Percentiles rank a stretch among this genome's conserved stretches.
Evolutionary conservation across 92 coral and sea anemone species (phyloP).

Genomic region (Diadumene lineata): DNA sequence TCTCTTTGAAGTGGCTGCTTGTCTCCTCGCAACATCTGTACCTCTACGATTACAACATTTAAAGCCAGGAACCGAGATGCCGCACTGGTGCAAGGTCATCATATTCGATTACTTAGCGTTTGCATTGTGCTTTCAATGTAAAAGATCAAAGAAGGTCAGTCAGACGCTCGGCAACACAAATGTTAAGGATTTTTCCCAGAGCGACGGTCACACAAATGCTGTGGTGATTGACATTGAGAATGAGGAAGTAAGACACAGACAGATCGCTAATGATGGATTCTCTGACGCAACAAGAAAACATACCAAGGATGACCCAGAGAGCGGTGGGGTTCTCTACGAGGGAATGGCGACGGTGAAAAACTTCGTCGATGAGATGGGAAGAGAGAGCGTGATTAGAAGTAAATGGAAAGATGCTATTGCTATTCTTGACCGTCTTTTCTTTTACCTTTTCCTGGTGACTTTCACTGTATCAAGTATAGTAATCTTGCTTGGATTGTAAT

Average conservation of each 20-base stretch:
- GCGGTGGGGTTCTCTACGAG: background rate
- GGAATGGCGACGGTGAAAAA: background rate
- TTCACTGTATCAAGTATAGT: conserved; percentile 47
- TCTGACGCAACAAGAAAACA: background rate
- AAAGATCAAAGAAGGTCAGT: conserved; percentile 42
- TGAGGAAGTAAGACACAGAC: too few relatives aligned
- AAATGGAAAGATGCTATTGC: conserved; percentile 73
- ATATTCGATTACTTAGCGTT: conserved; percentile 83
- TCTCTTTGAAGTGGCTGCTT: conserved; percentile 69
- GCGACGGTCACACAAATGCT: background rate
- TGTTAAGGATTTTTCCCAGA: too few relatives aligned
- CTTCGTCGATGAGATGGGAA: conserved; percentile 24
- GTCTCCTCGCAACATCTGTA: conserved; percentile 71
- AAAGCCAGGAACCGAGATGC: conserved; percentile 88
- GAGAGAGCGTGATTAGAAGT: conserved; percentile 31
- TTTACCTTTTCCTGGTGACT: conserved; percentile 53
- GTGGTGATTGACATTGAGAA: too few relatives aligned
- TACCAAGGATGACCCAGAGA: background rate
- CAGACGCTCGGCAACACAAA: background rate
- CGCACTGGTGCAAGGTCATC: conserved; percentile 75
- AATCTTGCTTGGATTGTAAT: conserved; percentile 20
- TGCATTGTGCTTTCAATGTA: conserved; percentile 53
- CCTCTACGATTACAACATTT: conserved; percentile 75
- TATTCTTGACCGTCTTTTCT: conserved; percentile 71
- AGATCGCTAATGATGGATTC: too few relatives aligned